Evolutionary conservation across 2,113 vertebrate species (phyloP).

Genomic region (Crypturellus undulatus): DNA sequence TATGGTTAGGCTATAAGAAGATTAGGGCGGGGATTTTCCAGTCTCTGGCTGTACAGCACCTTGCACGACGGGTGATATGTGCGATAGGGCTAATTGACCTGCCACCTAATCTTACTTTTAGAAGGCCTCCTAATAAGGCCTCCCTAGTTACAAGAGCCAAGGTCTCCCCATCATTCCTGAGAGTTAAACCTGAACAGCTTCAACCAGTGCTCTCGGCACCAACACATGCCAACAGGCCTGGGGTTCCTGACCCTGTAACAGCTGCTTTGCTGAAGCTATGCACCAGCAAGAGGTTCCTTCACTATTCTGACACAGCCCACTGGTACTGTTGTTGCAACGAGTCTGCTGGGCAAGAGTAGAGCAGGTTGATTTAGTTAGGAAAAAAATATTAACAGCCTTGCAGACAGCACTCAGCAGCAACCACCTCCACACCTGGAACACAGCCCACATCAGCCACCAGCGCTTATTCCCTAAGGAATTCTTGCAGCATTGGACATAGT

Average conservation of each 20-base stretch:
- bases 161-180: neutral
- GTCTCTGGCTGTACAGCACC: neutral
- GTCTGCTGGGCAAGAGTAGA: neutral
- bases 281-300: neutral
- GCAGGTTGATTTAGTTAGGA: neutral
- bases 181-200: neutral
- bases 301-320: neutral
- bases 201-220: neutral
- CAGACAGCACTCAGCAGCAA: neutral
- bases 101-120: neutral
- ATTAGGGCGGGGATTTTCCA: slow-evolving; percentile 14
- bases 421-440: slow-evolving; percentile 17
- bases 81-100: neutral
- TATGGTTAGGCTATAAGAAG: neutral
- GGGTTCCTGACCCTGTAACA: neutral
- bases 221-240: neutral
- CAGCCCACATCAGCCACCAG: neutral
- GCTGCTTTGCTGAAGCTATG: neutral
- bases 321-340: neutral
- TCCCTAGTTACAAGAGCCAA: neutral
- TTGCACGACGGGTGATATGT: neutral
- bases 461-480: neutral
- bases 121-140: neutral
- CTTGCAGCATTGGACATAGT: neutral
- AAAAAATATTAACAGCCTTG: neutral